Conservation (phyloP, 23 tunicate genomes). For the Corella eumyota region DNA sequence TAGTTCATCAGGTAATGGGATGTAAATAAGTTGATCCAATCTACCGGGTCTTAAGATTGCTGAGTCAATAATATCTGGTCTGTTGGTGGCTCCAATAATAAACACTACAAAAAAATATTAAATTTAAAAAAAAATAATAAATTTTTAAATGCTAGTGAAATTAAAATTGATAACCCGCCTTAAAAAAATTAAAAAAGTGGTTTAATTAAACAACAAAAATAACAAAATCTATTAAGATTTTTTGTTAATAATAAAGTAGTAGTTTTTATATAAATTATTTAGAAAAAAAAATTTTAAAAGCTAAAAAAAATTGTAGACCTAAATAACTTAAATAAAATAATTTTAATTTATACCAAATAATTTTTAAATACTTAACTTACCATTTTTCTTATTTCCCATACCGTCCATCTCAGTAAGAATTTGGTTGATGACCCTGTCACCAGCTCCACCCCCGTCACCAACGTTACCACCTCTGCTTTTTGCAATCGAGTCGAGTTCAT, state of each 20-base stretch:
- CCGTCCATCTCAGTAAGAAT: slow-evolving; percentile 97
- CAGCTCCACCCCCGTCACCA: slow-evolving; percentile 99
- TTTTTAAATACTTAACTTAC: slow-evolving; percentile 5
- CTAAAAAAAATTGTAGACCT: too few relatives aligned
- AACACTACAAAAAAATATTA: slow-evolving; percentile 24
- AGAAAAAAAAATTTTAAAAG: too few relatives aligned
- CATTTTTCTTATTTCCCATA: slow-evolving; percentile 89
- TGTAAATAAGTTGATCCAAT: slow-evolving; percentile 95
- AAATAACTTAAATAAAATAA: too few relatives aligned
- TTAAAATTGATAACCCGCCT: background rate
- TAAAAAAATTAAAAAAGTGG: background rate
- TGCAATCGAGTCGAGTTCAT: slow-evolving; percentile 93
- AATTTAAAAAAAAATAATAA: background rate
- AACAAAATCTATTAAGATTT: background rate
- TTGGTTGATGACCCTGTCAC: slow-evolving; percentile 92
- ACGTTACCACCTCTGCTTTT: slow-evolving; percentile 92
- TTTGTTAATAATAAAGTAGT: too few relatives aligned
- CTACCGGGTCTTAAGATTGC: slow-evolving; percentile 96
- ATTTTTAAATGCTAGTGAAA: background rate
- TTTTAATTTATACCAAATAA: background rate
- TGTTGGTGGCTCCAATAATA: slow-evolving; percentile 94
- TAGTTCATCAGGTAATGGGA: slow-evolving; percentile 91
- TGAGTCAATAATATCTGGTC: slow-evolving; percentile 94
- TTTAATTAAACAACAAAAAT: background rate
- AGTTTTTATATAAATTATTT: too few relatives aligned